Conservation (phyloP, 2,888 invertebrate genomes). For the Acronicta psi region DNA sequence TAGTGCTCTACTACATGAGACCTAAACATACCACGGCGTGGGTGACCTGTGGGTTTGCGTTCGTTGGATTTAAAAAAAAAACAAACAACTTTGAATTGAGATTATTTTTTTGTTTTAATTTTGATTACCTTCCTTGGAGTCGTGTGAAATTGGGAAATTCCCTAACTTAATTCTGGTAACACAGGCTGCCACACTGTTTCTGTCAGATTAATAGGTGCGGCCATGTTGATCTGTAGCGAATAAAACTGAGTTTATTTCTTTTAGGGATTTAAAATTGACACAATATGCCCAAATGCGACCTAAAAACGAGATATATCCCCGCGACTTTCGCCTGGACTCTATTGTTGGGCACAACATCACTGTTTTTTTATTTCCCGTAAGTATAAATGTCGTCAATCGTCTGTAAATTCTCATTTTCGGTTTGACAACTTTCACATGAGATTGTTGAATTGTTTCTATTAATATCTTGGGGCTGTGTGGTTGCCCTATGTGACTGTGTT, state of each 20-base stretch:
- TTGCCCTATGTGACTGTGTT: constrained; percentile 66
- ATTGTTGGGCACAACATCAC: constrained; percentile 96
- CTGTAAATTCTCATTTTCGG: constrained; percentile 78
- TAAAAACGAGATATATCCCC: constrained; percentile 98
- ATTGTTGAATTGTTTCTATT: constrained; percentile 81
- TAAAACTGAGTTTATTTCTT: constrained; percentile 84
- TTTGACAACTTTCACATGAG: constrained; percentile 87
- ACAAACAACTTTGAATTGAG: no score
- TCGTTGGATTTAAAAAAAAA: no score
- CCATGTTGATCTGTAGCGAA: constrained; percentile 90
- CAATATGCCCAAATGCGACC: constrained; percentile 98
- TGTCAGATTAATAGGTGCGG: constrained; percentile 89
- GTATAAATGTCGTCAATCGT: constrained; percentile 88
- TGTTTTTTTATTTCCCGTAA: constrained; percentile 99
- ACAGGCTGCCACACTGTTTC: constrained; percentile 57
- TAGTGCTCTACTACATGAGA: no score
- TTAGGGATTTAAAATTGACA: constrained; percentile 85
- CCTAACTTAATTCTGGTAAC: background rate
- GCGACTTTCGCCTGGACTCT: constrained; percentile 99
- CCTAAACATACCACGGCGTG: no score
- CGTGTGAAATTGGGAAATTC: no score
- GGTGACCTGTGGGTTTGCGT: no score
- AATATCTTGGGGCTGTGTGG: constrained; percentile 75
- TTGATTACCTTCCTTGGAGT: no score
- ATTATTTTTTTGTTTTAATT: no score